These are phyloP conservation scores for Pyrochroa serraticornis DNA, from an alignment of 2,888 invertebrate genomes.

Conservation along the genomic window DNA sequence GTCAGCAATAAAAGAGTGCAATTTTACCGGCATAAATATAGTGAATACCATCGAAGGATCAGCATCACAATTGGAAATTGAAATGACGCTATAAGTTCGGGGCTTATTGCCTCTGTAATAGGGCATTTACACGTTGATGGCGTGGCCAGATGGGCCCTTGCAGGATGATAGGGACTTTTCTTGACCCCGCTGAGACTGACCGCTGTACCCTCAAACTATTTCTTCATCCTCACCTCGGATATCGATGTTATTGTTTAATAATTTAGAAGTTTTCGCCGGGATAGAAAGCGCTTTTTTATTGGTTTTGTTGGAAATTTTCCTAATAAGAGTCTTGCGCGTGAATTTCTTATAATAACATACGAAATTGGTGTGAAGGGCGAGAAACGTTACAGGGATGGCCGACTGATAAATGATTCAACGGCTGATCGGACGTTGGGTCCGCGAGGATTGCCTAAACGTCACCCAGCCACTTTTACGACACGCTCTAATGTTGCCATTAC, in stretches of 20 bases:
- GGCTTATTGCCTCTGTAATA: conserved; percentile 54
- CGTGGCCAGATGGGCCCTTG: conserved; percentile 45
- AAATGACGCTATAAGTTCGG: conserved; percentile 55
- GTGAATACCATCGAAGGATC: conserved; percentile 41
- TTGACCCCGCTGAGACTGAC: conserved; percentile 30
- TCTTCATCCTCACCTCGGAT: background rate
- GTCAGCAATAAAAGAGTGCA: conserved; percentile 43
- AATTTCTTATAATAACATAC: too few species aligned
- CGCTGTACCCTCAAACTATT: conserved; percentile 23
- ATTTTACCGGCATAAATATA: conserved; percentile 37
- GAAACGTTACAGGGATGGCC: conserved; percentile 10
- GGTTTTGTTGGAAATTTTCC: too few species aligned
- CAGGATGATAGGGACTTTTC: conserved; percentile 34
- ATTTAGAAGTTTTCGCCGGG: too few species aligned
- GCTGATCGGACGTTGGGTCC: conserved; percentile 44
- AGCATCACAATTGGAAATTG: conserved; percentile 58
- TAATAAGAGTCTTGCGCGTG: too few species aligned
- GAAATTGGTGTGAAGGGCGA: conserved; percentile 10
- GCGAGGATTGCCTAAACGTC: conserved; percentile 38
- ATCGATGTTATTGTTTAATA: background rate
- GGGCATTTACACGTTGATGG: conserved; percentile 57
- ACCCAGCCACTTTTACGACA: conserved; percentile 52
- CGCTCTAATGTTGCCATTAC: conserved; percentile 53
- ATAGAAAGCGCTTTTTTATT: too few species aligned
- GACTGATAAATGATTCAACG: conserved; percentile 56